Conservation (phyloP, 2,888 invertebrate species). For the Mimumesa dahlbomi region DNA sequence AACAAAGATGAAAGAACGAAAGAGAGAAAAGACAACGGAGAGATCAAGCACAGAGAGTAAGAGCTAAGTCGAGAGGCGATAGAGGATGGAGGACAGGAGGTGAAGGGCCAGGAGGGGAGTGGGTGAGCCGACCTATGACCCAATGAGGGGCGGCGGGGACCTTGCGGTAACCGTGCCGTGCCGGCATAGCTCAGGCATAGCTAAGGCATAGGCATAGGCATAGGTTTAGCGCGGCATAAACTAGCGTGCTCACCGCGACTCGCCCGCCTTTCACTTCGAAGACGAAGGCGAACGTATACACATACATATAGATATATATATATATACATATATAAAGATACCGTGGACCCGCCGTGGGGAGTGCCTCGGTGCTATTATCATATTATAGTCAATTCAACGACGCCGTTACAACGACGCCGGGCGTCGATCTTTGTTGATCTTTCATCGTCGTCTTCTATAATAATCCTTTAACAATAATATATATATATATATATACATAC, state of each 20-base stretch:
- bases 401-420: slow-evolving; percentile 45
- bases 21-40: slow-evolving; percentile 53
- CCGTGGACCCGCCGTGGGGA: slow-evolving; percentile 70
- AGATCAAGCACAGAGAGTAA: slow-evolving; percentile 55
- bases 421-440: slow-evolving; percentile 22
- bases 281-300: slow-evolving; percentile 68
- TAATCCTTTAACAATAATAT: no score
- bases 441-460: no score
- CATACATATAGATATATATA: no score
- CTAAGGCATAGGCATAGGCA: slow-evolving; percentile 57
- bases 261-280: slow-evolving; percentile 79
- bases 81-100: slow-evolving; percentile 61
- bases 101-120: slow-evolving; percentile 71
- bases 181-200: slow-evolving; percentile 67
- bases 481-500: no score
- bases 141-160: slow-evolving; percentile 75
- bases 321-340: no score
- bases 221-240: slow-evolving; percentile 58
- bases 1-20: slow-evolving; percentile 11
- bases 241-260: slow-evolving; percentile 63
- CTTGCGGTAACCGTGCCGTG: slow-evolving; percentile 69
- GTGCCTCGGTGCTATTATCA: slow-evolving; percentile 75
- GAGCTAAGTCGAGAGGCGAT: slow-evolving; percentile 39
- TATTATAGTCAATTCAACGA: slow-evolving; percentile 72
- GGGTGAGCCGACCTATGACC: slow-evolving; percentile 79